A percentile compares a stretch with the other conserved stretches of the same genome.
phyloP scores from a whole-genome alignment of 1,140 invertebrate genomes.

The Heliconius nattereri region DNA sequence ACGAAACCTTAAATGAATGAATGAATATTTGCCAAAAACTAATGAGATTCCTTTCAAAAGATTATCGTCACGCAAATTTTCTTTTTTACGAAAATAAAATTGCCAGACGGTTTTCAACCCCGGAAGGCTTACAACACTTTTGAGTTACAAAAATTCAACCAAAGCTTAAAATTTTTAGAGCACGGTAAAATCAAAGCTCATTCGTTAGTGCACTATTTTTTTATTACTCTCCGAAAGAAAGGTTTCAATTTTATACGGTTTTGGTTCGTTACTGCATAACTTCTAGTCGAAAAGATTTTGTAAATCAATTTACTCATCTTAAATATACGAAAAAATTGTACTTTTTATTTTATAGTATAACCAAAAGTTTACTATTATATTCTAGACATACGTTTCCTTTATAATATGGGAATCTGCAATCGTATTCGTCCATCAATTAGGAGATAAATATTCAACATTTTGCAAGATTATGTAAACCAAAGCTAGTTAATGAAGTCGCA shows the following conservation, averaged over 20 bases:
- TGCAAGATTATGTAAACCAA: too few relatives aligned
- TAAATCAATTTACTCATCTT: neutral
- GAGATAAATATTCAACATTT: too few relatives aligned
- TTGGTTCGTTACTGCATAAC: neutral
- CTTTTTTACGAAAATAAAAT: neutral
- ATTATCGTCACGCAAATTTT: neutral
- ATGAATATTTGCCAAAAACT: too few relatives aligned
- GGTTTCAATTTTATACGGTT: neutral
- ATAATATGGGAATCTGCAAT: too few relatives aligned
- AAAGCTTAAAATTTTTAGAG: neutral
- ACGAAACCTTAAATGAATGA: too few relatives aligned
- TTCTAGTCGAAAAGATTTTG: neutral
- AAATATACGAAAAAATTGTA: neutral
- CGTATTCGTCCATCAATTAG: too few relatives aligned
- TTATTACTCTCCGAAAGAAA: neutral
- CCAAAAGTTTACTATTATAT: too few relatives aligned
- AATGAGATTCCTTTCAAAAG: neutral
- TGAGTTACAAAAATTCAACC: neutral
- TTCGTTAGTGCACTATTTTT: constrained; percentile 5
- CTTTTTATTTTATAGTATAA: neutral
- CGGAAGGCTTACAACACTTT: neutral
- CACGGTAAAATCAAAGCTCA: constrained; percentile 1
- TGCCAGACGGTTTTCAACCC: neutral
- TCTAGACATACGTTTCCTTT: too few relatives aligned
- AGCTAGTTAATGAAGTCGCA: neutral